Conservation (phyloP, 2,888 invertebrate genomes). For the Drosophila nr. fundita region DNA sequence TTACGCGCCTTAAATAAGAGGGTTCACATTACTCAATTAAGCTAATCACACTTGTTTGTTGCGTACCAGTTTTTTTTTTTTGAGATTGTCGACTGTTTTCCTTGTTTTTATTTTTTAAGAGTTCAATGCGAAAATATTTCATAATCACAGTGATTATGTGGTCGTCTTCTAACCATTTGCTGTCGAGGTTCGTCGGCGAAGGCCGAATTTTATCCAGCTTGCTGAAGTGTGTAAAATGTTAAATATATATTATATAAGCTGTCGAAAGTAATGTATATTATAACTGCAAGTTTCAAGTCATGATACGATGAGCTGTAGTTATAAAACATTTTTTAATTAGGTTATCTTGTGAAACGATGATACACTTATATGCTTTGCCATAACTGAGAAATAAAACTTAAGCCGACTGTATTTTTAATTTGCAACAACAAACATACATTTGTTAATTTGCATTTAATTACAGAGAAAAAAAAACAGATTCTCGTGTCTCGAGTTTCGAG, state of each 20-base stretch:
- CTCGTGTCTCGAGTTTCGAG: neutral
- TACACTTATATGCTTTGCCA: neutral
- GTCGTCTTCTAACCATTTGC: slow-evolving; percentile 37
- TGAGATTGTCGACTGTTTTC: slow-evolving; percentile 21
- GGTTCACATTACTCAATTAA: slow-evolving; percentile 32
- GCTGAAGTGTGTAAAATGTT: slow-evolving; percentile 15
- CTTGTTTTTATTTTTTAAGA: slow-evolving; percentile 15
- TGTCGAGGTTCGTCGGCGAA: slow-evolving; percentile 39
- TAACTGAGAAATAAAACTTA: neutral
- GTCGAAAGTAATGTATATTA: slow-evolving; percentile 25
- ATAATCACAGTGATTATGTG: slow-evolving; percentile 11
- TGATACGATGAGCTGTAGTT: neutral
- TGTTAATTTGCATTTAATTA: neutral
- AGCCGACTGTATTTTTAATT: neutral
- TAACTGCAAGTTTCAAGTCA: slow-evolving; percentile 27
- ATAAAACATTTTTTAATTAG: slow-evolving; percentile 3
- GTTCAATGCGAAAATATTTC: slow-evolving; percentile 33
- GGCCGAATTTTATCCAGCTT: slow-evolving; percentile 15
- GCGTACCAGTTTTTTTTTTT: neutral
- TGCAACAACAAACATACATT: neutral
- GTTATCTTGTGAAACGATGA: neutral
- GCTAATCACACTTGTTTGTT: slow-evolving; percentile 23
- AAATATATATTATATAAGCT: slow-evolving; percentile 18
- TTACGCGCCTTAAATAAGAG: slow-evolving; percentile 20
- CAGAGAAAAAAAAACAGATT: neutral